Percentiles rank a stretch among this genome's conserved stretches.
These are phyloP conservation scores for Habropoda laboriosa DNA, from an alignment of 1,140 invertebrate genomes.

Conservation along the genomic window DNA sequence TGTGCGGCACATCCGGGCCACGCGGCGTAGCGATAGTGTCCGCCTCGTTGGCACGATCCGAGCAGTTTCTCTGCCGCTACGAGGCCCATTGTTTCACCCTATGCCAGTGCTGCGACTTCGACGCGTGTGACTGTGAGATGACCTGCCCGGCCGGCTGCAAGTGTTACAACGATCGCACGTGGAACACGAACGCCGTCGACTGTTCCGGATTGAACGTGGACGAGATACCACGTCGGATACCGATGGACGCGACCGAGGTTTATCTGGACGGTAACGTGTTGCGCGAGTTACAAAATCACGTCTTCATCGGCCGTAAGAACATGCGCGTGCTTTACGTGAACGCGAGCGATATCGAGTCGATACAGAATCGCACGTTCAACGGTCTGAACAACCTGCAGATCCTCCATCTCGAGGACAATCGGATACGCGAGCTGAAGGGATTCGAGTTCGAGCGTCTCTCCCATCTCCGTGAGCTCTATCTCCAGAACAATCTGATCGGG, in stretches of 20 bases:
- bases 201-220: conserved; percentile 89
- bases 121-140: conserved; percentile 97
- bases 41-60: conserved; percentile 85
- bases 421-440: conserved; percentile 89
- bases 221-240: conserved; percentile 91
- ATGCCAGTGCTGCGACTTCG: conserved; percentile 96
- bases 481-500: conserved; percentile 92
- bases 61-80: conserved; percentile 95
- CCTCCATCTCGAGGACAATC: conserved; percentile 93
- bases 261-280: conserved; percentile 95
- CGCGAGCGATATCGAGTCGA: conserved; percentile 90
- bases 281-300: conserved; percentile 91
- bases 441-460: conserved; percentile 94
- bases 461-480: conserved; percentile 90
- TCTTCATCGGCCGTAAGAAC: conserved; percentile 95
- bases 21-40: conserved; percentile 87
- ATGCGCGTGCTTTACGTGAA: conserved; percentile 93
- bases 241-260: conserved; percentile 96
- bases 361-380: conserved; percentile 96
- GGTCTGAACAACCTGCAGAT: conserved; percentile 90
- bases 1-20: conserved; percentile 91
- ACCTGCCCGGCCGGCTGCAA: conserved; percentile 95
- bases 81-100: conserved; percentile 95
- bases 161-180: conserved; percentile 95
- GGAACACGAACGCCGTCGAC: conserved; percentile 96